Evolutionary conservation across 2,888 invertebrate genomes (phyloP), one percentile per base, ranked within the genome.

Genomic region (Yponomeuta plumbellus): DNA sequence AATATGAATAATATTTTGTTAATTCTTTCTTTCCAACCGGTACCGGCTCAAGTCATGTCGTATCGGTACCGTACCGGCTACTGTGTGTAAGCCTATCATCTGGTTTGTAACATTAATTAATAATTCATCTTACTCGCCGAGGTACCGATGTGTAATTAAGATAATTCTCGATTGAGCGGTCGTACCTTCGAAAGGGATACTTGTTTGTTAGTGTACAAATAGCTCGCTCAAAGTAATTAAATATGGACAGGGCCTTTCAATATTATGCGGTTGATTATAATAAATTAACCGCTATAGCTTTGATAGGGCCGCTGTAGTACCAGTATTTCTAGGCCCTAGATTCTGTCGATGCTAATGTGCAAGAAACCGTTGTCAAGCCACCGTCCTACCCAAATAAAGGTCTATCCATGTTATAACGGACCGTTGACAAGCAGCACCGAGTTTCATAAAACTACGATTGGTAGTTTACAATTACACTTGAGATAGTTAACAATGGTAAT

Each of bases 151-250:
- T 52, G 44, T 52, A 17, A 52, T 52, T 52, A 52, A 52, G 44
- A 52, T 52, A 52, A 52, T 52, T 52, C 44, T 52, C 44, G 44
- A 52, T 52, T 52, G 44, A 52, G 44, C 44, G 44, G 44, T 52
- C 44, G 17, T 52, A 52, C 44, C 44, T 52, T 52, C 44, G 44
- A 52, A 52, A 52, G 44, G 44, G 44, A 52, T 13, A 52, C 44
- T 52, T 52, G 44, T 52, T 52, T 52, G 44, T 52, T 52, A 52
- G 44, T 11, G 44, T 52, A 52, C 44, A 52, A 52, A 52, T 52
- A 52, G 44, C 44, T 17, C 17, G 17, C 17, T 52, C 44, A 17
- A 52, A 52, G 44, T 52, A 52, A 52, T 52, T 52, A 52, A 52
- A 52, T 52, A 52, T 52, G 44, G 44, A 52, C 44, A 52, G 17